These are phyloP conservation scores for Xyliphius kryptos DNA, from an alignment of 2,113 vertebrate genomes.

Conservation along the genomic window DNA sequence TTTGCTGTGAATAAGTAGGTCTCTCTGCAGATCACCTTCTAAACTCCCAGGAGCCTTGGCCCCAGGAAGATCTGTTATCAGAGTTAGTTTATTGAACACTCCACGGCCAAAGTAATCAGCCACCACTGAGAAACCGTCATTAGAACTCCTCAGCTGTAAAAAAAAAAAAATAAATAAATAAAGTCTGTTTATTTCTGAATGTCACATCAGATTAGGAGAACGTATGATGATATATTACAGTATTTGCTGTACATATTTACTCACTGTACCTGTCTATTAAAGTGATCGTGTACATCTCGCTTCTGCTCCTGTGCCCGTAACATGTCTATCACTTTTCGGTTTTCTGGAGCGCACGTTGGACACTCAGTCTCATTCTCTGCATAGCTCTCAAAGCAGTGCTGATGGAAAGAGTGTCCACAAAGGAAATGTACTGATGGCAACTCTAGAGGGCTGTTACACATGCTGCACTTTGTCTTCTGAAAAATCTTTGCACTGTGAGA, in stretches of 20 bases:
- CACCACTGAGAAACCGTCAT: constrained; percentile 90
- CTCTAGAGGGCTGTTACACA: constrained; percentile 93
- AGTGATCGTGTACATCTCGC: constrained; percentile 87
- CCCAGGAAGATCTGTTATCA: constrained; percentile 83
- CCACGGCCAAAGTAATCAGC: constrained; percentile 94
- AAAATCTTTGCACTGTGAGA: constrained; percentile 94
- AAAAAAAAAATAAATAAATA: too few relatives aligned
- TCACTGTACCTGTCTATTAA: constrained; percentile 82
- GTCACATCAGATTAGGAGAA: too few relatives aligned
- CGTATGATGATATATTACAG: too few relatives aligned
- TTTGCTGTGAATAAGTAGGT: constrained; percentile 80
- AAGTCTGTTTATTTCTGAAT: too few relatives aligned
- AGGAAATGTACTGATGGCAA: constrained; percentile 96
- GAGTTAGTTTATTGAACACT: constrained; percentile 92
- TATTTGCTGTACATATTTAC: too few relatives aligned
- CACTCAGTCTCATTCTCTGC: constrained; percentile 91
- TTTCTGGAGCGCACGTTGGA: constrained; percentile 91
- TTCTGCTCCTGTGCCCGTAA: constrained; percentile 95
- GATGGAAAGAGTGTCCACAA: constrained; percentile 94
- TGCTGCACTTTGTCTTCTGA: constrained; percentile 98
- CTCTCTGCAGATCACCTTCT: constrained; percentile 80
- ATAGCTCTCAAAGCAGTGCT: constrained; percentile 97
- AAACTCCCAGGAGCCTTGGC: constrained; percentile 62
- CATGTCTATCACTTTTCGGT: constrained; percentile 97
- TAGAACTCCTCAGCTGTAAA: constrained; percentile 80